A percentile compares a stretch with the other conserved stretches of the same genome.
phyloP scores from a whole-genome alignment of 2,797 vertebrate species.

The Agapornis canus region DNA sequence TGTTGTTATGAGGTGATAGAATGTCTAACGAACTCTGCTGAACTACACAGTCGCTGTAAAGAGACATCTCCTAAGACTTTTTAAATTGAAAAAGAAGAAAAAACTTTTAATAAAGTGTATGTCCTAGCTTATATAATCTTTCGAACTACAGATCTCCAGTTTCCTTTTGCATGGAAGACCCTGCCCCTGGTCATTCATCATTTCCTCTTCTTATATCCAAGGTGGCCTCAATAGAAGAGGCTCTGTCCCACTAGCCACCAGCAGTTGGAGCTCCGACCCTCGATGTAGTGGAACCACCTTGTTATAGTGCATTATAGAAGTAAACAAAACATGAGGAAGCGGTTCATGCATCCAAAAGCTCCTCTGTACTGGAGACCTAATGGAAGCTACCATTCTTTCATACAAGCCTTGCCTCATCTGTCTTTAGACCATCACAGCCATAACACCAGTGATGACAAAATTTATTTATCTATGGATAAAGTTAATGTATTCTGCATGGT shows the following conservation, averaged over 20 bases:
- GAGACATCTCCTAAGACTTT: neutral
- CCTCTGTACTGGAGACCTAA: neutral
- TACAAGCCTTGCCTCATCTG: neutral
- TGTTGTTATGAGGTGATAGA: neutral
- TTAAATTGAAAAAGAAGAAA: neutral
- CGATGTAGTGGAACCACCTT: neutral
- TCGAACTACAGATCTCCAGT: neutral
- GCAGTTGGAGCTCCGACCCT: neutral
- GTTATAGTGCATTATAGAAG: neutral
- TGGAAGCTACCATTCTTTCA: neutral
- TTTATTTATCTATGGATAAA: neutral
- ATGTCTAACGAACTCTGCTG: neutral
- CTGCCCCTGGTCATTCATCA: neutral
- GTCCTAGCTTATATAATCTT: neutral
- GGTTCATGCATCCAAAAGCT: neutral
- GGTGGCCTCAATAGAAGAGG: neutral
- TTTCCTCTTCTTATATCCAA: neutral
- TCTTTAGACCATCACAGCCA: neutral
- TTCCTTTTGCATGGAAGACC: neutral
- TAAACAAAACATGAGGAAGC: neutral
- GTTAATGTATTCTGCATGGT: neutral
- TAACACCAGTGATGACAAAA: neutral
- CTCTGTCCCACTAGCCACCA: neutral
- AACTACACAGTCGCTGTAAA: neutral
- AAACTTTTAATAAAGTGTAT: neutral